Conservation (phyloP, 2,888 invertebrate genomes). For the Tetragnatha montana region DNA sequence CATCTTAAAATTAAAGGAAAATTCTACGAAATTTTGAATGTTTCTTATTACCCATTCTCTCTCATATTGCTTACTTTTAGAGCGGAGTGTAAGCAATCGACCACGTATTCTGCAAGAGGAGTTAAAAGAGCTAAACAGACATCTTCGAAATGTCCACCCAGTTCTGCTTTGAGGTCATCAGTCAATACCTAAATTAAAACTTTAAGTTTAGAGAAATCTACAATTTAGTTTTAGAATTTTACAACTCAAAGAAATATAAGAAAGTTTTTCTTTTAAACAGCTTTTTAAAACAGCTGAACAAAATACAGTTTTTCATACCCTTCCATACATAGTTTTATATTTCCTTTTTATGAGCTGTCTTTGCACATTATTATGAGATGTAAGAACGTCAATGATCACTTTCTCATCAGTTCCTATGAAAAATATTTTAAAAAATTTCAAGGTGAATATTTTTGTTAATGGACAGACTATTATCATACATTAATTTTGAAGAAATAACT, state of each 20-base stretch:
- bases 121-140: conserved; percentile 89
- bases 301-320: conserved; percentile 77
- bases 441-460: too few relatives aligned
- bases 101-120: conserved; percentile 88
- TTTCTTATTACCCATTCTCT: neutral
- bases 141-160: conserved; percentile 91
- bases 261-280: neutral
- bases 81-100: conserved; percentile 88
- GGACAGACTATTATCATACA: too few relatives aligned
- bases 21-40: neutral
- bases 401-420: conserved; percentile 87
- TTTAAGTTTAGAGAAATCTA: neutral
- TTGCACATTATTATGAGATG: conserved; percentile 88
- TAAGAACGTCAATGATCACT: conserved; percentile 88
- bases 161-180: conserved; percentile 89
- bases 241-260: neutral
- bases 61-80: conserved; percentile 78
- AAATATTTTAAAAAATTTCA: neutral
- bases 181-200: conserved; percentile 79
- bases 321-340: conserved; percentile 91
- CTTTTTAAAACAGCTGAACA: neutral
- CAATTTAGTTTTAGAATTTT: neutral
- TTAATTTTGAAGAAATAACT: too few relatives aligned
- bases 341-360: conserved; percentile 87
- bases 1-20: too few relatives aligned